Base-by-base conservation (phyloP, 1,140 invertebrate species). In the Cyclargus thomasi region DNA sequence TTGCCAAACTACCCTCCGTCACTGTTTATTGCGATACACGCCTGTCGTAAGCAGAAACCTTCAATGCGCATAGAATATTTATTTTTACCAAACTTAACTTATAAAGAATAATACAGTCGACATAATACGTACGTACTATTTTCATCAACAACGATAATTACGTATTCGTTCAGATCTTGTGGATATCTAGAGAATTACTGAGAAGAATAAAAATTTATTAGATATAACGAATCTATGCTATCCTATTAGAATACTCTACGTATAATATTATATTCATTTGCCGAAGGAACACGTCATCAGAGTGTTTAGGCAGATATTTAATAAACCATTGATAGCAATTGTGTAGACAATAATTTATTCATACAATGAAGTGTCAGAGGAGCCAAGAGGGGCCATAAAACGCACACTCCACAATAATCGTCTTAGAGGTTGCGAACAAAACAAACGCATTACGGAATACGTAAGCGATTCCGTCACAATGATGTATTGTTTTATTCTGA, bases 311-410 rank as follows among this genome's bases (percentile, higher is more conserved):
- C 18, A 47, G 55, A 18, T 59, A 21, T 59, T 59, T 59, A 59
- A 59, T 59, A 59, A 20, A 20, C 55, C 17, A 59, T 59, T 59
- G 55, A 59, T 21, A 21, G 18, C 55, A 59, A 59, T 59, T 17
- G 55, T 21, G 68, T 39, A 35, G 62, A 35, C 21, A 21, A 39
- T 66, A 69, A 67, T 65, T 72, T 70, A 68, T 70, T 66, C 73
- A 67, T 68, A 68, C 67, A 72, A 68, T 74, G 65, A 71, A 59
- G 53, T 29, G 39, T 17, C 64, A 62, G 47, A 18, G 62, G 18
- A 62, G 64, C 53, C 35, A 77, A 78, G 77, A 78, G 74, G 57
- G 63, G 74, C 70, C 68, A 79, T 82, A 79, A 82, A 80, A 80
- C 77, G 77, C 79, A 81, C 73, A 74, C 74, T 29, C 63, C 7